Conservation (phyloP, 2,888 invertebrate species). For the Teinopalpus imperialis region DNA sequence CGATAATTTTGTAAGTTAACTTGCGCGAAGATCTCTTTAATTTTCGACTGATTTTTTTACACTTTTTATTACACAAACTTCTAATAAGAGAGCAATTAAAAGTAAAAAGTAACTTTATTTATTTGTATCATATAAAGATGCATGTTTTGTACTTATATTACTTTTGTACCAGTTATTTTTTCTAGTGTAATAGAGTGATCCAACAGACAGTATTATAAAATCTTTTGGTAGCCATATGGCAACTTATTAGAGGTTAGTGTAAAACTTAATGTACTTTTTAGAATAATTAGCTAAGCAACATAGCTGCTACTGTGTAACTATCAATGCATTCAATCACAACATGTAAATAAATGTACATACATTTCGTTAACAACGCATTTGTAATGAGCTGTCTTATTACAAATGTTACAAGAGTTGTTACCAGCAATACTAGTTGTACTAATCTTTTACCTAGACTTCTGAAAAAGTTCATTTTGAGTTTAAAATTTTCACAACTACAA, state of each 20-base stretch:
- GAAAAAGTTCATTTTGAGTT: too few relatives aligned
- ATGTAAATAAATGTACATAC: slow-evolving; percentile 29
- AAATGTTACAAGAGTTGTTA: too few relatives aligned
- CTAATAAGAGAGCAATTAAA: slow-evolving; percentile 28
- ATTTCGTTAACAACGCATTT: slow-evolving; percentile 15
- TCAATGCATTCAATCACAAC: slow-evolving; percentile 10
- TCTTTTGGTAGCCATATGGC: slow-evolving; percentile 7
- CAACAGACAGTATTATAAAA: slow-evolving; percentile 21
- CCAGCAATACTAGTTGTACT: too few relatives aligned
- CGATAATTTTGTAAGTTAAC: slow-evolving; percentile 42
- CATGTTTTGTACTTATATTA: slow-evolving; percentile 19
- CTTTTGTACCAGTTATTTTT: slow-evolving; percentile 13
- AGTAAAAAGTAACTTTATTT: slow-evolving; percentile 9
- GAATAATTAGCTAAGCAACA: slow-evolving; percentile 12
- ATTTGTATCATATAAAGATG: slow-evolving; percentile 8
- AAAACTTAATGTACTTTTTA: slow-evolving; percentile 10
- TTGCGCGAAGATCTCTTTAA: slow-evolving; percentile 54
- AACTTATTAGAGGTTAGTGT: slow-evolving; percentile 17
- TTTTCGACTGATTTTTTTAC: slow-evolving; percentile 63
- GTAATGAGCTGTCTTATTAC: slow-evolving; percentile 5
- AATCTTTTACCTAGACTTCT: too few relatives aligned
- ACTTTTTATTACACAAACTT: slow-evolving; percentile 30
- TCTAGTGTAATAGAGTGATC: slow-evolving; percentile 18
- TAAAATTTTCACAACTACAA: too few relatives aligned
- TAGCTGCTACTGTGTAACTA: slow-evolving; percentile 17